Base-by-base conservation (phyloP, 2,113 vertebrate species). In the Zingel zingel region DNA sequence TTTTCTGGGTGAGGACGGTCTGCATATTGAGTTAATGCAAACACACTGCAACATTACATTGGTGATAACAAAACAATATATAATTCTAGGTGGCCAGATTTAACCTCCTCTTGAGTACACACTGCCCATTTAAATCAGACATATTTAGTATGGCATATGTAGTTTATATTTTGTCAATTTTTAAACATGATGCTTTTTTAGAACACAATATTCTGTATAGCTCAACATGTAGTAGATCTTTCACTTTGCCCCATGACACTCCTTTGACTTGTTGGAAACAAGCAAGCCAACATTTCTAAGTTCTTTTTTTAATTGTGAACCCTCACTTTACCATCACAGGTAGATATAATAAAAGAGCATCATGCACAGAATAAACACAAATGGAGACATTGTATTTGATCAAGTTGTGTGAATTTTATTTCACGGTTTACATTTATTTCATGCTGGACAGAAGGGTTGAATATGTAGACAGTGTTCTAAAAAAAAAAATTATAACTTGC, bases 281-380 rank as follows among this genome's bases (percentile, higher is more conserved):
- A 82, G 47, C 53, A 57, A 90, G 53, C 69, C 5, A 58, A 65
- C n/a, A 63, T 82, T 77, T 87, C 54, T 63, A 27, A 54, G 62
- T 85, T 48, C 11, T 85, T 88, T 90, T 39, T 66, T 81, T 81
- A 7, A 45, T 81, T 82, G 67, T 89, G 50, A 77, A 80, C 65
- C 73, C 63, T 84, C 53, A 78, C 45, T 72, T 85, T 61, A 57
- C 33, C 57, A 67, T 80, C 64, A 85, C 73, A 73, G 47, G 39
- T 68, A 76, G 74, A 78, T 75, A 48, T 92, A 84, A 69, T 86
- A 84, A 82, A 86, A 88, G 63, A 91, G 77, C 85, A 87, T 65
- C 89, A 69, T 74, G 82, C 86, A 89, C 84, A 86, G 71, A 94
- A 93, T 92, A 91, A 93, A 94, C 45, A 83, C 77, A 53, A 73